These are phyloP conservation scores for Lycia hirtaria DNA, from an alignment of 2,888 invertebrate species.

Conservation along the genomic window DNA sequence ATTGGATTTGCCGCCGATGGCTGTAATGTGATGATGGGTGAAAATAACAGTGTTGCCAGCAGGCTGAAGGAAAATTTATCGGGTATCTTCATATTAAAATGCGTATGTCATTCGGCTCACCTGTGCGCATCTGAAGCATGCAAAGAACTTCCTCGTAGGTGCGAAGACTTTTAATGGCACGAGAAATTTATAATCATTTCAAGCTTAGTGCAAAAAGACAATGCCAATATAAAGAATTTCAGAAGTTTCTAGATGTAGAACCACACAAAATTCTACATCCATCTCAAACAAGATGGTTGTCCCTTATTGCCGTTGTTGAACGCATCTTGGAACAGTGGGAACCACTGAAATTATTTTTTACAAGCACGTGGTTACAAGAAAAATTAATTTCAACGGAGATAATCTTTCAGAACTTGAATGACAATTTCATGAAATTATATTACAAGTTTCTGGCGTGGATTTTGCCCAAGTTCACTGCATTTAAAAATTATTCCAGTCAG, in stretches of 20 bases:
- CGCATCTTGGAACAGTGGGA: constrained; percentile 9
- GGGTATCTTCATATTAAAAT: constrained; percentile 3
- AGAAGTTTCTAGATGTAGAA: constrained; percentile 11
- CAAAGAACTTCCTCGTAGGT: constrained; percentile 4
- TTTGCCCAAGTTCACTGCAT: background rate
- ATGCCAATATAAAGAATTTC: constrained; percentile 2
- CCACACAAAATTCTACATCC: constrained; percentile 24
- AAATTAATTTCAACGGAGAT: constrained; percentile 1
- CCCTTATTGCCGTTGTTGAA: constrained; percentile 4
- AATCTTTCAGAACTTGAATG: background rate
- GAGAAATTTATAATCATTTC: constrained; percentile 8
- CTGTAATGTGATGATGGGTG: constrained; percentile 6
- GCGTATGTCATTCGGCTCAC: constrained; percentile 5
- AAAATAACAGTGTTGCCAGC: background rate
- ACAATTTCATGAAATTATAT: background rate
- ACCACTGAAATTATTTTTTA: background rate
- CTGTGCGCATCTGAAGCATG: constrained; percentile 2
- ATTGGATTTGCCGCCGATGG: constrained; percentile 1
- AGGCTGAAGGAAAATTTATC: background rate
- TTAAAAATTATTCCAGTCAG: background rate
- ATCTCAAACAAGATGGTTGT: background rate
- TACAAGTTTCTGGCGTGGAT: background rate
- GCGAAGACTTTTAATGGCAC: background rate
- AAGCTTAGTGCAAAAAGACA: constrained; percentile 1
- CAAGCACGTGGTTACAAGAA: background rate